These are phyloP conservation scores for Coptotermes formosanus DNA, from an alignment of 1,140 invertebrate species.

Conservation along the genomic window DNA sequence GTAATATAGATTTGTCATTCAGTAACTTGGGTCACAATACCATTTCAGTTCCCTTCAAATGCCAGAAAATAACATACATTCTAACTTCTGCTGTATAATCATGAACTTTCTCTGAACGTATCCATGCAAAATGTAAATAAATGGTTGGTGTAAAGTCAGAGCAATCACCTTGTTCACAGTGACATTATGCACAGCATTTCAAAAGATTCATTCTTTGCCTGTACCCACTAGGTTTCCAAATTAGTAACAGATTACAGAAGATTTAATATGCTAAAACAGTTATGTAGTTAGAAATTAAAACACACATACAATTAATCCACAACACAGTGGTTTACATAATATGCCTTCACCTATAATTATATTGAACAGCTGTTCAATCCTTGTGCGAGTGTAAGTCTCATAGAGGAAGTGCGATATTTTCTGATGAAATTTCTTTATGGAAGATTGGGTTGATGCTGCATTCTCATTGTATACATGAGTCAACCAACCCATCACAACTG, in stretches of 20 bases:
- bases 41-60: too few species aligned
- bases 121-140: too few species aligned
- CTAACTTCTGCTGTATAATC: too few species aligned
- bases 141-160: background rate
- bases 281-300: too few species aligned
- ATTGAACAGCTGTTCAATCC: slow-evolving; percentile 91
- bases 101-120: too few species aligned
- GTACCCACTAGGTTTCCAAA: background rate
- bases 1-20: too few species aligned
- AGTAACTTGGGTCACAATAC: too few species aligned
- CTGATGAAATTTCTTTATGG: slow-evolving; percentile 67
- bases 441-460: slow-evolving; percentile 55
- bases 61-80: too few species aligned
- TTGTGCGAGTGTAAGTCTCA: slow-evolving; percentile 81
- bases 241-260: background rate
- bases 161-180: background rate
- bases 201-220: background rate
- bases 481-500: slow-evolving; percentile 79
- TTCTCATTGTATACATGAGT: slow-evolving; percentile 69
- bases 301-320: too few species aligned
- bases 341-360: slow-evolving; percentile 78
- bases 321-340: background rate
- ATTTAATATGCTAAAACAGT: too few species aligned
- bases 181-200: background rate
- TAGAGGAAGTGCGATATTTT: slow-evolving; percentile 84